Evolutionary conservation across 2,888 invertebrate species (phyloP).

Genomic region (Melipona bicolor): DNA sequence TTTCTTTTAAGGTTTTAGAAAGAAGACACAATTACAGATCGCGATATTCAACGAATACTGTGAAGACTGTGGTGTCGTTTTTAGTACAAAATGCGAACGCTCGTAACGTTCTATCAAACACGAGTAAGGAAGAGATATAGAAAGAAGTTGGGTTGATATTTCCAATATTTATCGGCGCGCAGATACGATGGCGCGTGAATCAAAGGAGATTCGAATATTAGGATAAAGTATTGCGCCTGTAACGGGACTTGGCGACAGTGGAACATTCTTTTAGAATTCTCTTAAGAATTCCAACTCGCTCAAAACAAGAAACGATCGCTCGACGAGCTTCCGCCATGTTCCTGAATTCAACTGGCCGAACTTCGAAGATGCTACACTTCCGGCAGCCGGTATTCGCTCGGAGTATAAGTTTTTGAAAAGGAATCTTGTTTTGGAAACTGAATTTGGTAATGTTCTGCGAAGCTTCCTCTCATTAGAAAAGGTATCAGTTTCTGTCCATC

Average conservation of each 20-base stretch:
- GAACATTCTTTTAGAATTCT: conserved; percentile 1
- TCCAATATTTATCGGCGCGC: conserved; percentile 37
- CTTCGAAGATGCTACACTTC: neutral
- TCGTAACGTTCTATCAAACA: conserved; percentile 36
- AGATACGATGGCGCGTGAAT: conserved; percentile 24
- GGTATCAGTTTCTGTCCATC: no score
- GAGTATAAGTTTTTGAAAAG: conserved; percentile 10
- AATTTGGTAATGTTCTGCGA: neutral
- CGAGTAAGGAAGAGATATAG: conserved; percentile 17
- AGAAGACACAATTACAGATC: no score
- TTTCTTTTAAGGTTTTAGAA: no score
- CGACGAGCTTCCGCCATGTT: neutral
- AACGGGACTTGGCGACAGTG: neutral
- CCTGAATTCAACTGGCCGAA: neutral
- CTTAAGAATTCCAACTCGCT: neutral
- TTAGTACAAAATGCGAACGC: neutral
- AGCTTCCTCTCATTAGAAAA: neutral
- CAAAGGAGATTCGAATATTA: conserved; percentile 23
- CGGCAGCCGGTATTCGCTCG: neutral
- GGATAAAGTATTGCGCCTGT: neutral
- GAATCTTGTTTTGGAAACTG: conserved; percentile 1
- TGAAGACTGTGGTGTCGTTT: neutral
- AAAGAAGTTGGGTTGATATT: neutral
- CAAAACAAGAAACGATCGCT: neutral
- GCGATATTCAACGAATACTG: neutral